Conservation (phyloP, 2,888 invertebrate genomes). For the Elegia similella region DNA sequence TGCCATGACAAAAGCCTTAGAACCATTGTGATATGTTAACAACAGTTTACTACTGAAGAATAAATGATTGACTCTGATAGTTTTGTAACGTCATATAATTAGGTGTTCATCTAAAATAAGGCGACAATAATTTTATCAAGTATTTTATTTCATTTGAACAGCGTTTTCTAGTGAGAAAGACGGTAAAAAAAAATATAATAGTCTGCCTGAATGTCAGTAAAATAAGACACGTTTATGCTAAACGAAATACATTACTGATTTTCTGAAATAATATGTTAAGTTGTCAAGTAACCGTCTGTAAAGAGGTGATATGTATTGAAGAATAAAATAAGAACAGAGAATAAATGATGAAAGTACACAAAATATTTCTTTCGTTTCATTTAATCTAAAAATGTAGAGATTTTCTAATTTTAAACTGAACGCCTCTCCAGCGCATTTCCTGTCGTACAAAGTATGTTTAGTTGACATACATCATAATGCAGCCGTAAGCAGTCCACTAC, state of each 20-base stretch:
- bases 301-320: conserved; percentile 14
- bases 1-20: background rate
- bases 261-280: background rate
- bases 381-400: conserved; percentile 15
- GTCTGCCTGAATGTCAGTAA: background rate
- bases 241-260: background rate
- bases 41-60: background rate
- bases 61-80: too few relatives aligned
- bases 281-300: background rate
- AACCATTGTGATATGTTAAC: conserved; percentile 1
- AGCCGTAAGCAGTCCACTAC: too few relatives aligned
- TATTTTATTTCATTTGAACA: too few relatives aligned
- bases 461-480: too few relatives aligned
- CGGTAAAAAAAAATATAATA: background rate
- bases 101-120: too few relatives aligned
- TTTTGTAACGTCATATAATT: too few relatives aligned
- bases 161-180: too few relatives aligned
- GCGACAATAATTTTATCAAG: too few relatives aligned
- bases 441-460: too few relatives aligned
- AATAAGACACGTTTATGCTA: background rate
- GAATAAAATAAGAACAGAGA: conserved; percentile 35
- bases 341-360: conserved; percentile 46
- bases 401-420: too few relatives aligned
- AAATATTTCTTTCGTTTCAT: conserved; percentile 35
- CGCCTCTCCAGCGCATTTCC: too few relatives aligned